These are phyloP conservation scores for Austrolebias charrua DNA, from an alignment of 2,797 vertebrate genomes.

Conservation along the genomic window DNA sequence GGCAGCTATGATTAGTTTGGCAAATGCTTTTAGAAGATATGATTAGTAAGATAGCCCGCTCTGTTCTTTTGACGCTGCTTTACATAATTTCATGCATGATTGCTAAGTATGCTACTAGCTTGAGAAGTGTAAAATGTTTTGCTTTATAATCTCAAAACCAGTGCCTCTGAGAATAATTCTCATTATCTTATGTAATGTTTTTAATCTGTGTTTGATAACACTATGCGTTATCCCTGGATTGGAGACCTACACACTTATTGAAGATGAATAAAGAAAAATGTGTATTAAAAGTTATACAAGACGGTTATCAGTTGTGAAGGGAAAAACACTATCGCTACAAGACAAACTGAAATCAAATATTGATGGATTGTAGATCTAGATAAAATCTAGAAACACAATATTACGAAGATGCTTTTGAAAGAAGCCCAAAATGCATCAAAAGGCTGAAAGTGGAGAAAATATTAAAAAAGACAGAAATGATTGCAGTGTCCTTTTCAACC, in stretches of 20 bases:
- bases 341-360: no score
- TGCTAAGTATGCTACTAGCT: conserved; percentile 32
- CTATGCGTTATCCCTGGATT: neutral
- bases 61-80: conserved; percentile 41
- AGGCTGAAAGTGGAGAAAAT: conserved; percentile 40
- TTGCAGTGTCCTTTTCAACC: conserved; percentile 52
- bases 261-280: neutral
- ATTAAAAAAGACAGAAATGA: conserved; percentile 30
- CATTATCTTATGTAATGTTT: conserved; percentile 7
- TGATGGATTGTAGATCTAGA: no score
- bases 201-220: neutral
- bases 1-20: conserved; percentile 50
- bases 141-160: conserved; percentile 27
- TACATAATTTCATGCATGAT: conserved; percentile 41
- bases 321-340: no score
- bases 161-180: conserved; percentile 23
- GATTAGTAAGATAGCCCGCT: conserved; percentile 57
- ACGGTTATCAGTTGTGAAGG: no score
- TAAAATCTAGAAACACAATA: no score
- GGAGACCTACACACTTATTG: neutral
- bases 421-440: conserved; percentile 27
- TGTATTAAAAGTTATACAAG: no score
- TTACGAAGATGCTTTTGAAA: neutral
- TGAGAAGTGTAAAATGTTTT: conserved; percentile 27
- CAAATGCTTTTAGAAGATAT: conserved; percentile 65